phyloP scores from a whole-genome alignment of 2,113 vertebrate genomes.

The Heterocephalus glaber region DNA sequence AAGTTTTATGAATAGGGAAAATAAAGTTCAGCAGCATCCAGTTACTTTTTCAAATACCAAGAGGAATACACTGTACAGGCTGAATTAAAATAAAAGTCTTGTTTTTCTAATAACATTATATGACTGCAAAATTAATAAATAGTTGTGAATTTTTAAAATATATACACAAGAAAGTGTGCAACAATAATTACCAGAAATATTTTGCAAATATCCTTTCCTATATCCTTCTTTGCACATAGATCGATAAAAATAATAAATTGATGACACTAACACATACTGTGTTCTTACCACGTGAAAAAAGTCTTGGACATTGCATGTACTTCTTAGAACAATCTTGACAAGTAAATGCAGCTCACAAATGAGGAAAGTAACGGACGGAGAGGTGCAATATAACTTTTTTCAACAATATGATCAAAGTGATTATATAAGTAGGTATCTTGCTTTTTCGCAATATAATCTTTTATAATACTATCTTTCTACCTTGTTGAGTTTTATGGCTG shows the following conservation, averaged over 20 bases:
- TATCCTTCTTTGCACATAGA: neutral
- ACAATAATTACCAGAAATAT: neutral
- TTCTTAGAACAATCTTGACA: neutral
- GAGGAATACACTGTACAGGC: neutral
- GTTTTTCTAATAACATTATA: neutral
- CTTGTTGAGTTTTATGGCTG: neutral
- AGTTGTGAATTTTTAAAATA: neutral
- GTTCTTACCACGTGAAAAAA: neutral
- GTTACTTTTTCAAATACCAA: neutral
- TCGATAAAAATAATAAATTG: neutral
- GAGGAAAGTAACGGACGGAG: neutral
- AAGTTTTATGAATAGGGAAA: constrained; percentile 50
- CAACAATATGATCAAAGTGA: neutral
- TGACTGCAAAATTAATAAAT: neutral
- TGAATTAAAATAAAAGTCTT: neutral
- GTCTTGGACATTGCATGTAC: constrained; percentile 4
- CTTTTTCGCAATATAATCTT: neutral
- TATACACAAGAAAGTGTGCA: neutral
- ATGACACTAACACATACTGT: neutral
- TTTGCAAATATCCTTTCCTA: neutral
- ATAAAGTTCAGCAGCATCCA: neutral
- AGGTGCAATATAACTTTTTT: neutral
- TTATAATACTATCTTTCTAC: neutral
- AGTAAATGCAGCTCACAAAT: neutral
- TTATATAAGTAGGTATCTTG: neutral